Evolutionary conservation across 2,113 vertebrate species (phyloP), one percentile per base, ranked within the genome.

Genomic region (Anhinga anhinga): DNA sequence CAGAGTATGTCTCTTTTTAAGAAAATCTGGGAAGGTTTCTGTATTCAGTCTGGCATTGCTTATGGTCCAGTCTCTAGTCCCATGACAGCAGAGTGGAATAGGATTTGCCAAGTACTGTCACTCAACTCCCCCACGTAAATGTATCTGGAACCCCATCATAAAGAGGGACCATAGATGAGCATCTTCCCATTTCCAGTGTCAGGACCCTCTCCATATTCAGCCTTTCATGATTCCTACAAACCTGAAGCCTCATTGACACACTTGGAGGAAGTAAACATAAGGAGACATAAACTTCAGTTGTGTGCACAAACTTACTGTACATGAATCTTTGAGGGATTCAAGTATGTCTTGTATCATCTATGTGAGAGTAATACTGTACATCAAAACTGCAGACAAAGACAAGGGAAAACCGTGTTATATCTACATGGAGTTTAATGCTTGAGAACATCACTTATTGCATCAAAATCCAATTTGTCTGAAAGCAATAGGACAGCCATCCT

Each of bases 101-200:
- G 20, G 9, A 85, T 62, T 66, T 86, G 8, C 10, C 21, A 58
- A 74, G 34, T 49, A 22, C 6, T 50, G 9, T 67, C 23, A 53
- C 26, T 34, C 11, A 47, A 3, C 6, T 29, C 2, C 3, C 9
- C 13, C 9, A 25, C 2, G 2, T 13, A 70, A 61, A 47, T 8
- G 3, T 42, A 29, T 47, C 30, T 47, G 56, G 36, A 86, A 45
- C 18, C 62, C 2, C 44, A 21, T 5, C 7, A 44, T 18, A 42
- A 67, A 13, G 58, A 65, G 26, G 6, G 18, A 32, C 3, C 9
- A 22, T 1, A 38, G 21, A n/a, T 13, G 1, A n/a, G 8, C 8
- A 9, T 12, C 13, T 58, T 71, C 7, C 8, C 15, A 12, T 25
- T 74, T 69, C 44, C 71, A 10, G 19, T 53, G 4, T 53, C 21